Evolutionary conservation across 2,888 invertebrate species (phyloP).

Genomic region (Machimus atricapillus): DNA sequence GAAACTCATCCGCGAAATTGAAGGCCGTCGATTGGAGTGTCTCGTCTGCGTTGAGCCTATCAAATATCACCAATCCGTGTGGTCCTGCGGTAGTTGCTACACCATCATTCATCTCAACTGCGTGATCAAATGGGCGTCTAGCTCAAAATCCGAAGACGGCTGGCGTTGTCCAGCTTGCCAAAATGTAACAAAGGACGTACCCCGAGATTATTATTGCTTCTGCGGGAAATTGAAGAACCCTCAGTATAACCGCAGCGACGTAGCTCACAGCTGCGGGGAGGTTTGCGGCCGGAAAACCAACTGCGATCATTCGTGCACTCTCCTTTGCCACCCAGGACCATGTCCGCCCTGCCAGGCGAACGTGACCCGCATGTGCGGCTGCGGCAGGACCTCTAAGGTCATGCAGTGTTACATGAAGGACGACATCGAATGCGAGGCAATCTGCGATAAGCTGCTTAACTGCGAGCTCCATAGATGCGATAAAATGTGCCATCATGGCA

Average conservation of each 20-base stretch:
- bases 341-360: constrained; percentile 89
- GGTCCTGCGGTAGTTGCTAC: constrained; percentile 92
- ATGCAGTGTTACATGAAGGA: constrained; percentile 77
- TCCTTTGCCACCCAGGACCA: constrained; percentile 93
- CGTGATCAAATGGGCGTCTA: constrained; percentile 89
- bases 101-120: constrained; percentile 93
- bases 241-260: constrained; percentile 75
- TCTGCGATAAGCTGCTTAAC: constrained; percentile 76
- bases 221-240: constrained; percentile 84
- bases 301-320: constrained; percentile 74
- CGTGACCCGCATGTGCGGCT: constrained; percentile 76
- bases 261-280: constrained; percentile 92
- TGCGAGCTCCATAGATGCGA: constrained; percentile 81
- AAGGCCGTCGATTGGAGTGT: constrained; percentile 85
- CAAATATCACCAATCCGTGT: constrained; percentile 79
- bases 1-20: constrained; percentile 82
- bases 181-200: constrained; percentile 75
- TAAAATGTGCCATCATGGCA: constrained; percentile 78
- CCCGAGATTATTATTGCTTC: constrained; percentile 86
- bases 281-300: constrained; percentile 71
- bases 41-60: constrained; percentile 93
- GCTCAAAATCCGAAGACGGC: constrained; percentile 78
- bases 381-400: constrained; percentile 73
- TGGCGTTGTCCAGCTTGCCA: constrained; percentile 99
- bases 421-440: constrained; percentile 74